Evolutionary conservation across 2,113 vertebrate genomes (phyloP).

Genomic region (Cebus imitator): DNA sequence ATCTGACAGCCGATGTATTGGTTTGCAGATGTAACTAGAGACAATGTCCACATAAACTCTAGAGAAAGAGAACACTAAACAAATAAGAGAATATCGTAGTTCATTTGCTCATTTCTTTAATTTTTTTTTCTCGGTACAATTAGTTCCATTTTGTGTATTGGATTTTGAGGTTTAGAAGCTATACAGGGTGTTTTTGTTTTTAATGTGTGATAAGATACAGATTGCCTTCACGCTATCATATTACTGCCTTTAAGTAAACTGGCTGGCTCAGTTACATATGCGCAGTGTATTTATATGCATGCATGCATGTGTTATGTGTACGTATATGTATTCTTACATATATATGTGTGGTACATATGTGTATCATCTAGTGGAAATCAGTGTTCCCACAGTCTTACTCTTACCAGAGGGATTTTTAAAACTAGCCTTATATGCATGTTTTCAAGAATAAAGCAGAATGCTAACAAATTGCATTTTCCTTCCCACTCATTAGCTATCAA

Average conservation of each 20-base stretch:
- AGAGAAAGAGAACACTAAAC: neutral
- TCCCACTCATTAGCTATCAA: neutral
- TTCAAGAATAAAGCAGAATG: neutral
- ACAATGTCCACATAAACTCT: neutral
- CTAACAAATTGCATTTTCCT: neutral
- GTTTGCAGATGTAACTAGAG: conserved; percentile 65
- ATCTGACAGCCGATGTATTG: conserved; percentile 79
- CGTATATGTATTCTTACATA: neutral
- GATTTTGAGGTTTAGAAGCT: neutral
- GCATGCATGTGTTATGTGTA: neutral
- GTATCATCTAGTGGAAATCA: neutral
- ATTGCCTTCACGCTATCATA: neutral
- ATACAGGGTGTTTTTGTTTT: neutral
- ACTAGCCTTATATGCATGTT: neutral
- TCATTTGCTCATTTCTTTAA: neutral
- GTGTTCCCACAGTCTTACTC: neutral
- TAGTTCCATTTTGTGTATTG: neutral
- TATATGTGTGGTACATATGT: neutral
- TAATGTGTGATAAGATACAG: neutral
- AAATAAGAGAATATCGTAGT: neutral
- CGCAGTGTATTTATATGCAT: neutral
- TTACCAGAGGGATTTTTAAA: neutral
- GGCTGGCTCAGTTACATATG: neutral
- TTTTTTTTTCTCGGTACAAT: no score
- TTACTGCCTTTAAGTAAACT: neutral